These are phyloP conservation scores for Ispidina lecontei DNA, from an alignment of 2,797 vertebrate genomes.

Conservation along the genomic window DNA sequence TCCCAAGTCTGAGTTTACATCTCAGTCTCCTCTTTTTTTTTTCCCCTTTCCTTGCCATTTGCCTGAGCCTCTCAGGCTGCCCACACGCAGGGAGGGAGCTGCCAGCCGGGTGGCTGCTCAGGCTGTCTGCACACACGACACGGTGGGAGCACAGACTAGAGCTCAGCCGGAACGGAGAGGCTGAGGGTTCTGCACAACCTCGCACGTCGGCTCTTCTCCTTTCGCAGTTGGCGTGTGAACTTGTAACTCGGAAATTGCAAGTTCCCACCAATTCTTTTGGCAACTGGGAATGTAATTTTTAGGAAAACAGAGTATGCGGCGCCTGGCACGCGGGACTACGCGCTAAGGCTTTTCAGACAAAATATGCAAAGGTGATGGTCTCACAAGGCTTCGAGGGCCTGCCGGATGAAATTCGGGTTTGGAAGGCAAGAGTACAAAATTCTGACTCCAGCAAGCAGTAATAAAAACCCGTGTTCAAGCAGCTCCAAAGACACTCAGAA, in stretches of 20 bases:
- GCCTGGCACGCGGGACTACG: slow-evolving; percentile 12
- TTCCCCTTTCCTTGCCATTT: not conserved
- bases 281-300: slow-evolving; percentile 41
- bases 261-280: slow-evolving; percentile 58
- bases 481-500: slow-evolving; percentile 19
- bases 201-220: slow-evolving; percentile 35
- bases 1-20: not conserved
- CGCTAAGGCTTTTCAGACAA: slow-evolving; percentile 50
- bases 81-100: slow-evolving; percentile 41
- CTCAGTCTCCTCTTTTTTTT: not conserved
- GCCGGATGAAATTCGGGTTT: slow-evolving; percentile 14
- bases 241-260: slow-evolving; percentile 61
- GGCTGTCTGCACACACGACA: slow-evolving; percentile 39
- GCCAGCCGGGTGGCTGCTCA: slow-evolving; percentile 24
- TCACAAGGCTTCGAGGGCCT: slow-evolving; percentile 43
- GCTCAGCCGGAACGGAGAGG: slow-evolving; percentile 57
- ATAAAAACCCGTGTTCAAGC: slow-evolving; percentile 34
- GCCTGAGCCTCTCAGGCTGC: slow-evolving; percentile 14
- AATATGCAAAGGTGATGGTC: slow-evolving; percentile 66
- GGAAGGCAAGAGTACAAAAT: slow-evolving; percentile 33
- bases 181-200: slow-evolving; percentile 59
- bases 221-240: slow-evolving; percentile 65
- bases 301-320: slow-evolving; percentile 63
- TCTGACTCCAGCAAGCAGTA: slow-evolving; percentile 35
- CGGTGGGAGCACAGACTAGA: slow-evolving; percentile 42